These are phyloP conservation scores for Drosophila falleni DNA, from an alignment of 2,888 invertebrate species.

Conservation along the genomic window DNA sequence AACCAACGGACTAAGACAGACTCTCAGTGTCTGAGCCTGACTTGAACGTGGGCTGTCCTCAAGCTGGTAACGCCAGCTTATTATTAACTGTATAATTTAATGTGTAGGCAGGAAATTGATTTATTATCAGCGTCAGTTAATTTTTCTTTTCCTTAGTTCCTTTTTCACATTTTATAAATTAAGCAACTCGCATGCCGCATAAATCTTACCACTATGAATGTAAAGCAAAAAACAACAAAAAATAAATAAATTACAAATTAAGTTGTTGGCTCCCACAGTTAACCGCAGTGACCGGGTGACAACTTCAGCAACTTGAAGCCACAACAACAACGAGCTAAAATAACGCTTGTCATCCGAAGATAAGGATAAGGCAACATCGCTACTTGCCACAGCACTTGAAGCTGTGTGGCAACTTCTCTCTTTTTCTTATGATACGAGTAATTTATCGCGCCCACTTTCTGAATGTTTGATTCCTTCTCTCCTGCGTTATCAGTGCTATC, in stretches of 20 bases:
- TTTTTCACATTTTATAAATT: conserved; percentile 58
- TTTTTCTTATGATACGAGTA: conserved; percentile 44
- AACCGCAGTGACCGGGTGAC: conserved; percentile 50
- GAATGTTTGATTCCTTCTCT: conserved; percentile 12
- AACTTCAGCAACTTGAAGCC: conserved; percentile 31
- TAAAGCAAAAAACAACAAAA: conserved; percentile 32
- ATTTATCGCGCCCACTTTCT: conserved; percentile 71
- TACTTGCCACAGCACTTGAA: conserved; percentile 15
- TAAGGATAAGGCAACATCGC: conserved; percentile 60
- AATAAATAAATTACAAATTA: conserved; percentile 70
- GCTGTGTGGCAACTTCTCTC: conserved; percentile 52
- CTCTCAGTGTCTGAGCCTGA: conserved; percentile 14
- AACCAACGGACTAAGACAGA: conserved; percentile 12
- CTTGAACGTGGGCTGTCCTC: conserved; percentile 70
- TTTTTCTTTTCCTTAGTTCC: conserved; percentile 35
- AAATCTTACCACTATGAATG: conserved; percentile 56
- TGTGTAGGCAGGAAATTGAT: conserved; percentile 81
- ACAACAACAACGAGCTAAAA: conserved; percentile 33
- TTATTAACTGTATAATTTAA: conserved; percentile 79
- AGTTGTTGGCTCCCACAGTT: conserved; percentile 82
- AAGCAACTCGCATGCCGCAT: conserved; percentile 64
- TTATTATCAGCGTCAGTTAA: conserved; percentile 79
- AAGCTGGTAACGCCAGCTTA: conserved; percentile 68
- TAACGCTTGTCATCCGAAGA: conserved; percentile 62
- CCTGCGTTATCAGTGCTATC: conserved; percentile 55